Evolutionary conservation across 2,888 invertebrate genomes (phyloP).

Genomic region (Opisthograptis luteolata): DNA sequence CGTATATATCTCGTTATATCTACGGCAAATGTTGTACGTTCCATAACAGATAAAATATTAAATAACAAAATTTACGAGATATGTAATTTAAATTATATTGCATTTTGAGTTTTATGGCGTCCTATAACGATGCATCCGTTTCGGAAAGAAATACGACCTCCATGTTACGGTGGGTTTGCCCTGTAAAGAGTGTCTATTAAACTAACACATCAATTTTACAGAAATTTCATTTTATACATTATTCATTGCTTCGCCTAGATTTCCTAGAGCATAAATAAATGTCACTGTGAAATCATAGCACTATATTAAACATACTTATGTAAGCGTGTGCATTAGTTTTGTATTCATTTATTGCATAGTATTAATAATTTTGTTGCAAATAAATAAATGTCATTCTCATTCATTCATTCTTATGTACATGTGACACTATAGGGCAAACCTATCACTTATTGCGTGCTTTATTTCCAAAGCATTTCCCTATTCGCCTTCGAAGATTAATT

Average conservation of each 20-base stretch:
- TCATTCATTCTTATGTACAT: no score
- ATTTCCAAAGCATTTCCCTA: no score
- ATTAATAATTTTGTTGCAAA: no score
- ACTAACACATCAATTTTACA: constrained; percentile 15
- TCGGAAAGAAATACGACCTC: constrained; percentile 39
- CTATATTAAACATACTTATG: not conserved
- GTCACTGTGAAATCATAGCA: not conserved
- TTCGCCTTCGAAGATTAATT: no score
- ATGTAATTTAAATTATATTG: constrained; percentile 43
- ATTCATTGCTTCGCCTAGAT: constrained; percentile 6
- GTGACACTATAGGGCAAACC: no score
- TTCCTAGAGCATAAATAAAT: constrained; percentile 1
- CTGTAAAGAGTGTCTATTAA: constrained; percentile 17
- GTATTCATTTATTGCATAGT: no score
- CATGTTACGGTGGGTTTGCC: constrained; percentile 15
- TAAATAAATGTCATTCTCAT: no score
- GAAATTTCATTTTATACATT: constrained; percentile 5
- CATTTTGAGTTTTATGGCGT: constrained; percentile 42
- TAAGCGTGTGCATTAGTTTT: no score
- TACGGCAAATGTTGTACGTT: constrained; percentile 32
- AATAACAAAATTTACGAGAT: constrained; percentile 42
- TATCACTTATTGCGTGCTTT: no score
- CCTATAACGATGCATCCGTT: constrained; percentile 43
- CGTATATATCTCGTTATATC: constrained; percentile 16
- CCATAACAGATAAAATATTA: constrained; percentile 43